Base-by-base conservation (phyloP, 2,888 invertebrate species). In the Gastrophysa polygoni region DNA sequence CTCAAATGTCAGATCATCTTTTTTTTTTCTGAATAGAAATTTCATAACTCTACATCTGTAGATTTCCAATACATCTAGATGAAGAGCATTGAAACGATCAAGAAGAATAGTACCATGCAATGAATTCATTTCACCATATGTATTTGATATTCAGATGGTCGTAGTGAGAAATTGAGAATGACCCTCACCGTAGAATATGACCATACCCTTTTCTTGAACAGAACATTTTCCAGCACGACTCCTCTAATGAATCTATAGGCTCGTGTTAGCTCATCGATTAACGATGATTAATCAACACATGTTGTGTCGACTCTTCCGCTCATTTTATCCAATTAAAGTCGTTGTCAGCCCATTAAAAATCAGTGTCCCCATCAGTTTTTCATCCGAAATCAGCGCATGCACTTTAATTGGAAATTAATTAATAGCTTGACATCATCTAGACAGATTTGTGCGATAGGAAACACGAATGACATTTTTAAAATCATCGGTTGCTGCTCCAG, bases 381-480 rank as follows among this genome's bases (percentile, higher is more conserved):
- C 50, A 28, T 44, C 56, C 48, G 11, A 52, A 56, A 61, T 50
- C 50, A 44, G 34, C 52, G 24, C 63, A 64, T 62, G 54, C 63
- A 61, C 63, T 62, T 66, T 69, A 69, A 71, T 71, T 69, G 68
- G 68, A 71, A 71, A 68, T 67, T 69, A 71, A 69, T 69, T 68
- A 67, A 68, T 68, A 63, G 59, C 59, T 38, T 54, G 56, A 62
- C 60, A 56, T 50, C 54, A 47, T 49, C 57, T 60, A 54, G 62
- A 65, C 63, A 67, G 70, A 70, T 70, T 62, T 64, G 59, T 49
- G 54, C 56, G 69, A 69, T 69, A 69, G 52, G 57, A 50, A 57
- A 60, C 67, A 68, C 66, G 70, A 38, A 38, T 14, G 38, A 38
- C 38, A 11, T 38, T n/a, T 38, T n/a, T 14, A 11, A 38, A 38